Evolutionary conservation across 1,140 invertebrate species (phyloP), one percentile per base, ranked within the genome.

Genomic region (Drosophila simulans): DNA sequence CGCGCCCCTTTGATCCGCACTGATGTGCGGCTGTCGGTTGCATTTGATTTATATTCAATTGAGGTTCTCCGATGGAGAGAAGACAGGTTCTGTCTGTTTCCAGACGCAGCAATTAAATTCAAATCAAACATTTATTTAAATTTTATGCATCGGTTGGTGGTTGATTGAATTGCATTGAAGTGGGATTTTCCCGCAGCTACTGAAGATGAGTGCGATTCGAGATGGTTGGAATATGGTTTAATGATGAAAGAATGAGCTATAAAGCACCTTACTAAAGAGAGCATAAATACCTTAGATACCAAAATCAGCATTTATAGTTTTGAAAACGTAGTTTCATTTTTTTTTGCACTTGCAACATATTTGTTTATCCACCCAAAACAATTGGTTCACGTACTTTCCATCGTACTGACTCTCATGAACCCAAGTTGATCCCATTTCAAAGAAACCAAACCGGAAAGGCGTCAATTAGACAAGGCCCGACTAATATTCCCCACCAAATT

Each of bases 51-150:
- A 90, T 89, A 78, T 89, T 80, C 85, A 75, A 90, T 90, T 74
- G 72, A 48, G 55, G 57, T 52, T 66, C 60, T 66, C 20, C n/a
- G 48, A 37, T 5, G 64, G 35, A 37, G 52, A 27, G 34, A n/a
- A 43, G 43, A 65, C 72, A 46, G 69, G 13, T 71, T 69, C 34
- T 62, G 54, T 43, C 55, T 48, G 35, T 8, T 13, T 5, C 11
- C 35, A 39, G 40, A 15, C 34, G 56, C 46, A 40, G 77, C 85
- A 89, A 89, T 89, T 89, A 90, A 89, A 89, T 89, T 90, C 80
- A 89, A 89, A 89, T 89, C 84, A 89, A 89, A 84, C 72, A 89
- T 90, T 89, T 89, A 89, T 89, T 89, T 90, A 89, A 89, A 89
- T 89, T 85, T 85, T 90, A 90, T 90, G 77, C 85, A 88, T 46